Evolutionary conservation across 2,113 vertebrate species (phyloP), one percentile per base, ranked within the genome.

Genomic region (Strigops habroptila): DNA sequence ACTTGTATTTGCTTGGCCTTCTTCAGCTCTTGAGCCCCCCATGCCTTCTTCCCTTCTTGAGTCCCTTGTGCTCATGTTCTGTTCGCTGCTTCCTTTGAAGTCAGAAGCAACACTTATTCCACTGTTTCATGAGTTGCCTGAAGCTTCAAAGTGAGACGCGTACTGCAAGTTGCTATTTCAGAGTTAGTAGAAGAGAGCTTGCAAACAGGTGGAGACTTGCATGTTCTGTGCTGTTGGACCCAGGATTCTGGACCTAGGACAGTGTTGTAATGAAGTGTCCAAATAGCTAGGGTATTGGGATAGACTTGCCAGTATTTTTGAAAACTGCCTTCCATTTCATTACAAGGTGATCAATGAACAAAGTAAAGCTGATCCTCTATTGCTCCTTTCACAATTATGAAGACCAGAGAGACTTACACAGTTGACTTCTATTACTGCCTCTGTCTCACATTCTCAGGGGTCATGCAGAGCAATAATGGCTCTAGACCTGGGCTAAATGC

Each of bases 361-460:
- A 65, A 52, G 35, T 25, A 46, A 41, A 80, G 37, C 37, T 59
- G 49, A 51, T 64, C 46, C 30, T 2, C 0, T 63, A 46, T 41
- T 57, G 28, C 43, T 48, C 22, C 37, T 63, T 69, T 69, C 31
- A 64, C 22, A 33, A 5, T 63, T n/a, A 28, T 19, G 74, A 68
- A 67, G 46, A 49, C 31, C 13, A 31, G 35, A 55, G 30, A 35
- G 12, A 30, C 24, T 55, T 67, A 48, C 6, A 10, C 6, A 4
- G 28, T 18, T 69, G 37, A 30, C 22, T 59, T 75, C 53, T 35
- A 0, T 33, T 35, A 21, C 64, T 53, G 63, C 57, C 44, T 57
- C 49, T 52, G n/a, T 46, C 76, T 86, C 0, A 0, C 1, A 0
- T 71, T 76, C 30, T 71, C 22, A 7, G 51, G 18, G 4, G 11